Percentiles rank a stretch among this genome's conserved stretches.
phyloP scores from a whole-genome alignment of 1,140 invertebrate species.

The Drosophila nasuta region DNA sequence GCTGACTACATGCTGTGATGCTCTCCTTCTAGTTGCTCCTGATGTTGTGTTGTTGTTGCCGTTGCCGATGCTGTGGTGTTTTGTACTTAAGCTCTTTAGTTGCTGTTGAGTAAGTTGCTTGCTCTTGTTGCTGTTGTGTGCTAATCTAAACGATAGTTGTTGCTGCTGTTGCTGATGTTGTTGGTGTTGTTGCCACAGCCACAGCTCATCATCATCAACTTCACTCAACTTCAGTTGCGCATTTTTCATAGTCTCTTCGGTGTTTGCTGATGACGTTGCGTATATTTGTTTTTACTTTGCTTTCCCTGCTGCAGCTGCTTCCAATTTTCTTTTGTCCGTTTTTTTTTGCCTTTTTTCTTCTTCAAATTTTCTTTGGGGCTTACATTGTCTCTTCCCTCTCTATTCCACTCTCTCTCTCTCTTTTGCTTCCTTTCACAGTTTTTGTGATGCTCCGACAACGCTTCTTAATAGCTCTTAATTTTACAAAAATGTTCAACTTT shows the following conservation, averaged over 20 bases:
- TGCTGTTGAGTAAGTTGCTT: constrained; percentile 65
- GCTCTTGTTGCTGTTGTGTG: constrained; percentile 37
- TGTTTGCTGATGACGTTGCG: constrained; percentile 71
- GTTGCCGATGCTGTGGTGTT: constrained; percentile 52
- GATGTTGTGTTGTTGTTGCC: constrained; percentile 42
- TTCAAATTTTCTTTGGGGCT: constrained; percentile 42
- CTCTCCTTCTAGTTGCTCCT: constrained; percentile 36
- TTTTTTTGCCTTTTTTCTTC: constrained; percentile 16
- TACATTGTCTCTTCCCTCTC: constrained; percentile 58
- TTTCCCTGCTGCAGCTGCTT: constrained; percentile 32
- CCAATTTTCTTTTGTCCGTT: constrained; percentile 36
- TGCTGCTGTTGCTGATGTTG: constrained; percentile 39
- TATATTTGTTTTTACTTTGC: constrained; percentile 61
- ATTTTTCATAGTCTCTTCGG: constrained; percentile 83
- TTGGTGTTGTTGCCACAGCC: constrained; percentile 64
- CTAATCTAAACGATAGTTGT: constrained; percentile 49
- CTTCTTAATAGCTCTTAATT: constrained; percentile 63
- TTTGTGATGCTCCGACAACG: constrained; percentile 23
- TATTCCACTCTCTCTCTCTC: constrained; percentile 25
- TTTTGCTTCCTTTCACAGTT: not conserved
- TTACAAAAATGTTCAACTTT: constrained; percentile 54
- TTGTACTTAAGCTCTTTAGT: constrained; percentile 81
- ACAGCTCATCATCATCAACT: constrained; percentile 76
- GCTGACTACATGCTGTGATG: constrained; percentile 45
- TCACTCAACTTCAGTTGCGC: constrained; percentile 80